Evolutionary conservation across 2,113 vertebrate genomes (phyloP).

Genomic region (Vombatus ursinus): DNA sequence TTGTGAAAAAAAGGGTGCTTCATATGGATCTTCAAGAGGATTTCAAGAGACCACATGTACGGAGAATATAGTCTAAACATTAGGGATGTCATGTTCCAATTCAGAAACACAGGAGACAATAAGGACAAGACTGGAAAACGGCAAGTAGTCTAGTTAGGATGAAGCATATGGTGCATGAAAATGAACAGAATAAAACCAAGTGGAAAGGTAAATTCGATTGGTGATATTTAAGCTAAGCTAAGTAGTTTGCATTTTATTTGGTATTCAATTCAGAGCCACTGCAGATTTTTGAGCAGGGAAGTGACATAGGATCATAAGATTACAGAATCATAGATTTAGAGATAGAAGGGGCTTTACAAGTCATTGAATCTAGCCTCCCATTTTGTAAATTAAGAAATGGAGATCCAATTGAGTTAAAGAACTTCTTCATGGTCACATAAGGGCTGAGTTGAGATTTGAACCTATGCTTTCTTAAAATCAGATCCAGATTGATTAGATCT

Average conservation of each 20-base stretch:
- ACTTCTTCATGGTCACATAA: neutral
- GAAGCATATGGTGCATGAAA: neutral
- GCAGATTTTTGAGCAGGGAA: neutral
- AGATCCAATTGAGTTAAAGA: neutral
- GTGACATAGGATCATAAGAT: neutral
- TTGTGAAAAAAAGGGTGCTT: neutral
- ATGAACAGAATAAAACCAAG: neutral
- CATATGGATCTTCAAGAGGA: neutral
- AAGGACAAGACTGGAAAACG: neutral
- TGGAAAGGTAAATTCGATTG: neutral
- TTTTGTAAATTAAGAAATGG: neutral
- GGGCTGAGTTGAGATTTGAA: neutral
- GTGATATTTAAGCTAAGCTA: neutral
- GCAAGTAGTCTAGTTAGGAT: neutral
- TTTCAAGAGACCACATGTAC: neutral
- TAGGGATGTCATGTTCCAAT: too few species aligned
- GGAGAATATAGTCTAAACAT: too few species aligned
- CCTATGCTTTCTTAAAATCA: neutral
- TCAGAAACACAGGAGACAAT: neutral
- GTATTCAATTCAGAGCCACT: neutral
- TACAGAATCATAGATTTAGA: neutral
- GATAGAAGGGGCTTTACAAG: neutral
- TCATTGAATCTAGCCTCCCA: neutral
- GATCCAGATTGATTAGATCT: neutral
- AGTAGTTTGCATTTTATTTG: neutral